Evolutionary conservation across 2,888 invertebrate species (phyloP).

Genomic region (Thereva unica): DNA sequence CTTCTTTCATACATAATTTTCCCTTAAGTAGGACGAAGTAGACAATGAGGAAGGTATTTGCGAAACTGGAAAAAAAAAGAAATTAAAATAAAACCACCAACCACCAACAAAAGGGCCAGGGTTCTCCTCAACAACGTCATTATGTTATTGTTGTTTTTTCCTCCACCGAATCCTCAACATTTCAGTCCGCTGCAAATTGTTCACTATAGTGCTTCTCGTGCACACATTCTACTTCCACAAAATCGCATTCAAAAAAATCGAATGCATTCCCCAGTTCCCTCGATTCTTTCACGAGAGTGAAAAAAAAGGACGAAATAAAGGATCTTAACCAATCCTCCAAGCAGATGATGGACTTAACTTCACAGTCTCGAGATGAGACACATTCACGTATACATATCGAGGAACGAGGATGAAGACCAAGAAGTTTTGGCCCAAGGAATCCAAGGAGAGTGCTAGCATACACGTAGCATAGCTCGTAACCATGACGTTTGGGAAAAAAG

Average conservation of each 20-base stretch:
- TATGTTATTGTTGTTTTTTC: constrained; percentile 41
- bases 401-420: constrained; percentile 36
- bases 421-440: constrained; percentile 26
- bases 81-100: constrained; percentile 39
- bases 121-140: constrained; percentile 41
- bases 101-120: constrained; percentile 21
- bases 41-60: constrained; percentile 36
- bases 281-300: constrained; percentile 7
- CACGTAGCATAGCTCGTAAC: too few relatives aligned
- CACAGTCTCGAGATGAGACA: constrained; percentile 12
- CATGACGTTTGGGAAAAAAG: constrained; percentile 32
- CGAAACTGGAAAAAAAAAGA: constrained; percentile 40
- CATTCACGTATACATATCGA: constrained; percentile 18
- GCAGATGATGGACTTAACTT: constrained; percentile 34
- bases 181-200: constrained; percentile 29
- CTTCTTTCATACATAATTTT: constrained; percentile 35
- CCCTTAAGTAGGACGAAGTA: constrained; percentile 24
- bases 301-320: constrained; percentile 4
- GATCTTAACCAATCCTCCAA: constrained; percentile 22
- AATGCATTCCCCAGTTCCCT: constrained; percentile 35
- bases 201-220: not conserved
- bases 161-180: constrained; percentile 12
- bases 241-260: constrained; percentile 1
- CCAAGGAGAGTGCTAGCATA: constrained; percentile 18
- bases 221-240: constrained; percentile 1